These are phyloP conservation scores for Bubo bubo DNA, from an alignment of 2,113 vertebrate species.

Conservation along the genomic window DNA sequence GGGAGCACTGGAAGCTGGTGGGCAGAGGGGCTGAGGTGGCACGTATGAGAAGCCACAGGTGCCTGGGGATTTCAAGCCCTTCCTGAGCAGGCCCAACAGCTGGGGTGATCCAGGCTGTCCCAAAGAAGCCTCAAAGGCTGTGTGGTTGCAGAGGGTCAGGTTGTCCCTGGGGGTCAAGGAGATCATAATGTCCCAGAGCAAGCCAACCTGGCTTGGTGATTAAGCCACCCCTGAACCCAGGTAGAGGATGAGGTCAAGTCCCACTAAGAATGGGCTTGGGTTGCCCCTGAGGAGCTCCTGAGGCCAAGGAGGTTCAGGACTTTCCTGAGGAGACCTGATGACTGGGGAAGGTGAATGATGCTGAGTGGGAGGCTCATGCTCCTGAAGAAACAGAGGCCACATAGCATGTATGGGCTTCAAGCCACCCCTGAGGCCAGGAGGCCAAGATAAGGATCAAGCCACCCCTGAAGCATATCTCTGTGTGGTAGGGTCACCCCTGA, in stretches of 20 bases:
- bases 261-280: neutral
- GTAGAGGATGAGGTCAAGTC: neutral
- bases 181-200: neutral
- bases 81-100: neutral
- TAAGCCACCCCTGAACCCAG: neutral
- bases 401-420: neutral
- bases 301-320: neutral
- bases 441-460: neutral
- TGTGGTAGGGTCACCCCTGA: neutral
- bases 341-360: neutral
- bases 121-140: neutral
- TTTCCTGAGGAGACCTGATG: neutral
- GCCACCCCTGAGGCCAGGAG: neutral
- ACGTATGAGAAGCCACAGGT: neutral
- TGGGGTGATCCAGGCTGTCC: neutral
- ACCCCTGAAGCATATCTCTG: rapidly evolving
- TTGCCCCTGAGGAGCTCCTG: neutral
- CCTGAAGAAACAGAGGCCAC: neutral
- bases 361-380: neutral
- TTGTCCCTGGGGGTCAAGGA: neutral
- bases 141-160: neutral
- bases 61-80: neutral
- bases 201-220: neutral
- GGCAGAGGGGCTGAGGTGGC: neutral
- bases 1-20: neutral